Base-by-base conservation (phyloP, 64 coral and sea anemone species). In the Montipora sp. region DNA sequence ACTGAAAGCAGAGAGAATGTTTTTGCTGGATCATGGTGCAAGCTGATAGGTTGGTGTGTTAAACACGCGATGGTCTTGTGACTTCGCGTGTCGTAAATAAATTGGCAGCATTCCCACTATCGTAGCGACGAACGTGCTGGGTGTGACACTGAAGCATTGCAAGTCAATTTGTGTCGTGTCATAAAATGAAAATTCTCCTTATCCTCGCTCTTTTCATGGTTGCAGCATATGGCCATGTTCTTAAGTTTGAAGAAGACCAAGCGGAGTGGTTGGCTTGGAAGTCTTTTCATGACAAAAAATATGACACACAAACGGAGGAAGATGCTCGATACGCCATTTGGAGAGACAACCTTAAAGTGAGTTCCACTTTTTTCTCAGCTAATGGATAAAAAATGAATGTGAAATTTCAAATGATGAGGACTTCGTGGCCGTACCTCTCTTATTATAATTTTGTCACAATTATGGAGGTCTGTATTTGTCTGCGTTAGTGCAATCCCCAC, bases 211-310 rank as follows among this genome's bases (percentile, higher is more conserved):
- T 80, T 18, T 44, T 78, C 47, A 15, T 98, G 23, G 89, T 78
- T 74, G 89, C 79, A 22, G 90, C 80, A 24, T 81, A 43, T 53
- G 83, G 88, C 21, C 47, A 83, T 2, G 81, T 90, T 4, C 3
- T 87, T 20, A 83, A 75, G 51, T 88, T 91, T 63, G 89, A 77
- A 13, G 95, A 93, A 6, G 82, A 89, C 48, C 71, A 93, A 5
- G 15, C 24, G 0, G 63, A 94, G 58, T 96, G 95, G 95, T 81
- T 91, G 18, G 92, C 82, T 14, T 96, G 95, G 95, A 96, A 96
- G 43, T 63, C 55, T 7, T 91, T 96, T 60, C 92, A 94, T 75
- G 83, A 46, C 8, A 96, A 96, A 57, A 36, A 50, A 16, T 96
- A 96, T 27, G 5, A 57, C 7, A 87, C 92, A 19, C 87, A 87